A percentile compares a stretch with the other conserved stretches of the same genome.
Conservation (phyloP, 2,888 invertebrate species). For the Hydrotaea diabolus region DNA sequence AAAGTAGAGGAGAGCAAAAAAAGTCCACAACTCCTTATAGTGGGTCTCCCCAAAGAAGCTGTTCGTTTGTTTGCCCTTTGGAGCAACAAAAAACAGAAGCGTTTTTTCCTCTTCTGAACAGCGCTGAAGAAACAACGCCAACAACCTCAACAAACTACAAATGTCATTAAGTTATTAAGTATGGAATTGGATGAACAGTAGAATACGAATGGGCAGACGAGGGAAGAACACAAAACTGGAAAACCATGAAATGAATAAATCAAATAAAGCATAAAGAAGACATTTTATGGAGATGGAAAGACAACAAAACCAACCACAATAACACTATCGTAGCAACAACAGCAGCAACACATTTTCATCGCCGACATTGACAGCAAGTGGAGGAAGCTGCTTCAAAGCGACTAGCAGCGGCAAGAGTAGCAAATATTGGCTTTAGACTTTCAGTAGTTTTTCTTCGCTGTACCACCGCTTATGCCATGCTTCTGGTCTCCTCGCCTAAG, state of each 20-base stretch:
- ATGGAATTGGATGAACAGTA: slow-evolving; percentile 41
- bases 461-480: neutral
- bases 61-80: neutral
- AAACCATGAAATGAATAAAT: slow-evolving; percentile 31
- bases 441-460: neutral
- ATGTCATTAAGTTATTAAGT: slow-evolving; percentile 70
- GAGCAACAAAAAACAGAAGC: neutral
- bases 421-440: neutral
- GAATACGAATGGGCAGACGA: neutral
- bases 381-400: neutral
- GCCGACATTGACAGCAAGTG: neutral
- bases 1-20: neutral
- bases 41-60: neutral
- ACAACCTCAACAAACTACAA: slow-evolving; percentile 48
- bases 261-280: slow-evolving; percentile 21
- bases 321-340: too few species aligned
- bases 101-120: too few species aligned
- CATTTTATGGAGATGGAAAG: neutral
- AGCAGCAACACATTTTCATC: neutral
- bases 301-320: neutral
- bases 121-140: neutral
- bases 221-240: neutral
- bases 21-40: neutral
- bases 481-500: neutral
- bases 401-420: neutral